These are phyloP conservation scores for Mamestra brassicae DNA, from an alignment of 2,888 invertebrate genomes.

Conservation along the genomic window DNA sequence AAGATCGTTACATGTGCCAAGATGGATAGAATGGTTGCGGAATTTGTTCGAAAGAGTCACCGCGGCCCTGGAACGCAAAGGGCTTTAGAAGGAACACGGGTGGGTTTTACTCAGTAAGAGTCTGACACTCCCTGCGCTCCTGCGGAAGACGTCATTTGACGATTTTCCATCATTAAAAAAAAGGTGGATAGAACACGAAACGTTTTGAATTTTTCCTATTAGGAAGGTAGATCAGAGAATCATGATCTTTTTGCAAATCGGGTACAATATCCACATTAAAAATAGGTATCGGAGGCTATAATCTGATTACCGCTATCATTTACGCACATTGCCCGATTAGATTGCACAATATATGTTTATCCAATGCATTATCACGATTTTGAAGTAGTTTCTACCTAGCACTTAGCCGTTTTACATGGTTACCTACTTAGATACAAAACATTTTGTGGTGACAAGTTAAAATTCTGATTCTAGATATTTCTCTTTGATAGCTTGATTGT, in stretches of 20 bases:
- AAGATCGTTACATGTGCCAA: too few species aligned
- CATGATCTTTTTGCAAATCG: background rate
- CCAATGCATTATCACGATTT: conserved; percentile 46
- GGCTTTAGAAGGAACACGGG: too few species aligned
- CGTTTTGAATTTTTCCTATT: background rate
- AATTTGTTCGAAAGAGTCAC: too few species aligned
- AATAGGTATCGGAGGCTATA: conserved; percentile 40
- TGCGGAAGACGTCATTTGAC: too few species aligned
- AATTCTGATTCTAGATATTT: conserved; percentile 16
- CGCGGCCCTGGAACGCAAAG: too few species aligned
- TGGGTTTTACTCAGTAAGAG: too few species aligned
- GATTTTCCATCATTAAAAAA: too few species aligned
- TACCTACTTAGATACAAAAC: conserved; percentile 50
- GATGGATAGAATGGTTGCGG: too few species aligned
- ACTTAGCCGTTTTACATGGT: conserved; percentile 50
- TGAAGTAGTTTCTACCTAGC: conserved; percentile 52
- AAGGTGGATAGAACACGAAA: too few species aligned
- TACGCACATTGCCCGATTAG: conserved; percentile 47
- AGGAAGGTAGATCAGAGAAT: background rate
- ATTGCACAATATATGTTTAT: conserved; percentile 49
- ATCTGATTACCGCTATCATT: conserved; percentile 54
- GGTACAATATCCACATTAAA: conserved; percentile 3
- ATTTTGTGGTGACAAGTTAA: conserved; percentile 11
- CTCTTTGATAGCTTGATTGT: conserved; percentile 7
- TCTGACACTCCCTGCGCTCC: too few species aligned